phyloP scores from a whole-genome alignment of 2,113 vertebrate species.

The Pristiophorus japonicus region DNA sequence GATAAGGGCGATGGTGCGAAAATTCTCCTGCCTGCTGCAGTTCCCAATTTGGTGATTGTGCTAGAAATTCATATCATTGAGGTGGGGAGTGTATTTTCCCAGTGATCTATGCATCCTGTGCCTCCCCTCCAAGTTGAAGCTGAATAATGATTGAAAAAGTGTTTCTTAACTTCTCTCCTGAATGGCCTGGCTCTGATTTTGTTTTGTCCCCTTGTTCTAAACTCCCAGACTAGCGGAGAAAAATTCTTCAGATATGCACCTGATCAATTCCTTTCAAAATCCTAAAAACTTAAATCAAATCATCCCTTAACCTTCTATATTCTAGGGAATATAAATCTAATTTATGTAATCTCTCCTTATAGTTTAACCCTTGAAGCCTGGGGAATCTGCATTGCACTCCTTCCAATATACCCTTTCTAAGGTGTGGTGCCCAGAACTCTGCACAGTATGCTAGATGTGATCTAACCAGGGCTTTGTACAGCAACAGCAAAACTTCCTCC shows the following conservation, averaged over 20 bases:
- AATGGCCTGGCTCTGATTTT: too few relatives aligned
- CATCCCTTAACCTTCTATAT: not conserved
- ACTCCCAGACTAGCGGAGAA: too few relatives aligned
- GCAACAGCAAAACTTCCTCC: too few relatives aligned
- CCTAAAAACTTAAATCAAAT: not conserved
- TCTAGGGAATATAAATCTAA: not conserved
- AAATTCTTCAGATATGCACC: too few relatives aligned
- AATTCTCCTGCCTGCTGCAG: not conserved
- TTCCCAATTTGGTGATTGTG: not conserved
- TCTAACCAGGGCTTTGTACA: not conserved
- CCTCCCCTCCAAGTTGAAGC: not conserved
- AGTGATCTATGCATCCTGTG: not conserved
- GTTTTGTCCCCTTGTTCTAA: not conserved
- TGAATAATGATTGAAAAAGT: not conserved
- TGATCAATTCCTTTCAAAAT: not conserved
- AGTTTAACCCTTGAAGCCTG: not conserved
- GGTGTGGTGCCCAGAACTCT: not conserved
- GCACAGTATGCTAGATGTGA: not conserved
- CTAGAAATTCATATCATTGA: not conserved
- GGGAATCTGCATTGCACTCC: not conserved
- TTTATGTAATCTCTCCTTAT: not conserved
- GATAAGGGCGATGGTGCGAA: conserved; percentile 21
- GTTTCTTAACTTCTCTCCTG: too few relatives aligned
- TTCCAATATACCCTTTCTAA: not conserved
- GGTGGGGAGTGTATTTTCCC: not conserved